Evolutionary conservation across 2,888 invertebrate species (phyloP), one percentile per base, ranked within the genome.

Genomic region (Torymus auratus): DNA sequence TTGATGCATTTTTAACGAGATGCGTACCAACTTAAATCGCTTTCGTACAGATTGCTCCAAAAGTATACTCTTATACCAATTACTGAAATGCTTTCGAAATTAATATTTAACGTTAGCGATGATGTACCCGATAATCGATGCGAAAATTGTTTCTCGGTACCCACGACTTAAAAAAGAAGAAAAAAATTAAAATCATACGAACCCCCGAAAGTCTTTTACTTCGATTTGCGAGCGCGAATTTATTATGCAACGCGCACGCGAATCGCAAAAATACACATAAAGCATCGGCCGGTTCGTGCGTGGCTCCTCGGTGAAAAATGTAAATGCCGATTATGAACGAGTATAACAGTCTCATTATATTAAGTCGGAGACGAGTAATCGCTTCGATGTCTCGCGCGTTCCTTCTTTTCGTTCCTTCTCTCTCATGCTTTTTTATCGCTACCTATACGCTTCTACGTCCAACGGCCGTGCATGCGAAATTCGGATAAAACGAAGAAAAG

Each of bases 191-290:
- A 41, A 41, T 41, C 41, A 41, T 41, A 60, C 28, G 62, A 41
- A 17, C 15, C 7, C 5, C n/a, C 50, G 3, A 53, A 23, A n/a
- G 11, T 52, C 65, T 55, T n/a, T 12, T 15, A n/a, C 12, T 20
- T n/a, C 52, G 15, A n/a, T 67, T 52, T 67, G 20, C 23, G 41
- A 41, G 17, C 67, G 23, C n/a, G 50, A 23, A 74, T 67, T 74
- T 58, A 74, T 74, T 74, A 74, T 74, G 58, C 67, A 74, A 74
- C 50, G 41, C 58, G 56, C 65, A 67, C 58, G 65, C 58, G 67
- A 74, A 74, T 74, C 56, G 14, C 52, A 67, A 65, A 65, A 65
- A 74, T 50, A 52, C 56, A 52, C 67, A 67, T 15, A 67, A 74
- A 74, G 52, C 17, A 13, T 58, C 56, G 12, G 68, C 5, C 28